A percentile compares a stretch with the other conserved stretches of the same genome.
phyloP scores from a whole-genome alignment of 2,888 invertebrate genomes.

The Agrotis segetum region DNA sequence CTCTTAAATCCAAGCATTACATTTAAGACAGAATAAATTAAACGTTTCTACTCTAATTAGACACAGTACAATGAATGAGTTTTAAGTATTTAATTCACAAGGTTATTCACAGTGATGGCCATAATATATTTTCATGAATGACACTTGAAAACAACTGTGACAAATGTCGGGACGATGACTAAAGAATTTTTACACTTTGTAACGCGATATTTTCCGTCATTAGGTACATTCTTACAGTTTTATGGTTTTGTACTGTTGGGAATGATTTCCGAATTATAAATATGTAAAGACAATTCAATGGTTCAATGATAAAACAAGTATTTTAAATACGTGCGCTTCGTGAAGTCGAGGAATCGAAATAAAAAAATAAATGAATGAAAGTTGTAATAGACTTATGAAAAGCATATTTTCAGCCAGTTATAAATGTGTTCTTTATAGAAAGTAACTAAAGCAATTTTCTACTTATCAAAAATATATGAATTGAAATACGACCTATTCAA shows the following conservation, averaged over 20 bases:
- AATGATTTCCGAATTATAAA: neutral
- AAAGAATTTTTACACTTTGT: slow-evolving; percentile 33
- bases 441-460: slow-evolving; percentile 9
- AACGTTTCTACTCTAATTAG: slow-evolving; percentile 6
- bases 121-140: slow-evolving; percentile 47
- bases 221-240: neutral
- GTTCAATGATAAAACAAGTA: neutral
- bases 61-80: slow-evolving; percentile 8
- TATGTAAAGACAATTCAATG: neutral
- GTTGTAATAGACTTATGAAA: neutral
- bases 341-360: no score
- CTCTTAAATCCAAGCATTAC: neutral
- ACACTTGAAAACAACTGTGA: slow-evolving; percentile 46
- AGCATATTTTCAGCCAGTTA: neutral
- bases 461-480: slow-evolving; percentile 17
- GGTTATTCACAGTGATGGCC: slow-evolving; percentile 33
- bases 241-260: slow-evolving; percentile 20
- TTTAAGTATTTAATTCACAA: slow-evolving; percentile 32
- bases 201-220: slow-evolving; percentile 28
- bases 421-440: no score
- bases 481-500: neutral
- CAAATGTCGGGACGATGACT: slow-evolving; percentile 28
- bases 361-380: neutral
- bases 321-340: neutral
- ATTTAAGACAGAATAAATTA: slow-evolving; percentile 25